A percentile compares a stretch with the other conserved stretches of the same genome.
These are phyloP conservation scores for Sylvilagus bachmani DNA, from an alignment of 2,113 vertebrate species.

Conservation along the genomic window DNA sequence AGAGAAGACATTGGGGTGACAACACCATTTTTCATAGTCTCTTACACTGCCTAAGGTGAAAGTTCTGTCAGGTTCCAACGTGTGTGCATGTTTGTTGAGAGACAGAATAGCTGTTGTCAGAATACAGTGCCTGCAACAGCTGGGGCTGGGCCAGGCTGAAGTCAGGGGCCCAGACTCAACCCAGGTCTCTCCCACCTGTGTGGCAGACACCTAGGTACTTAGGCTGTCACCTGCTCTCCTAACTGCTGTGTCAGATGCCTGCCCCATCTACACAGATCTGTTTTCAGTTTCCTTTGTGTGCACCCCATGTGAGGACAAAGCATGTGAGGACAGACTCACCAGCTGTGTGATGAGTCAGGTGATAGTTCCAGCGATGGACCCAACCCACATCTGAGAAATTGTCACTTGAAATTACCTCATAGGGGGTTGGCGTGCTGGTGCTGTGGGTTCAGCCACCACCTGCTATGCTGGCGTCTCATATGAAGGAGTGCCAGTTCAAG, in stretches of 20 bases:
- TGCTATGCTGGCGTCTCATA: no score
- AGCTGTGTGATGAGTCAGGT: conserved; percentile 3
- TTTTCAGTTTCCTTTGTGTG: background rate
- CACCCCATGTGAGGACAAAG: background rate
- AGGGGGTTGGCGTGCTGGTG: no score
- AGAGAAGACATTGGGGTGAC: background rate
- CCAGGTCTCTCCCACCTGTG: no score
- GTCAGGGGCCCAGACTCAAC: no score
- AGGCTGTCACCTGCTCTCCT: no score
- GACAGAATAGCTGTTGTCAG: background rate
- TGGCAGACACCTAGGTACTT: no score
- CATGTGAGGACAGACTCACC: background rate
- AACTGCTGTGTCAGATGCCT: no score
- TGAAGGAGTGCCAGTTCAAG: no score
- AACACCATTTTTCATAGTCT: background rate
- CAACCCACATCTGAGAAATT: background rate
- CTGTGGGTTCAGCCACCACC: no score
- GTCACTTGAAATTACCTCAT: background rate
- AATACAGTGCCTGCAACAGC: background rate
- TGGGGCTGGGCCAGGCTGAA: no score
- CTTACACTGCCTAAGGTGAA: background rate
- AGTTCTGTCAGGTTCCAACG: background rate
- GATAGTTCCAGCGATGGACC: background rate
- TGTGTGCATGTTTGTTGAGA: background rate
- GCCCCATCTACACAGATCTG: background rate